Evolutionary conservation across 2,797 vertebrate species (phyloP), one percentile per base, ranked within the genome.

Genomic region (Manis pentadactyla): DNA sequence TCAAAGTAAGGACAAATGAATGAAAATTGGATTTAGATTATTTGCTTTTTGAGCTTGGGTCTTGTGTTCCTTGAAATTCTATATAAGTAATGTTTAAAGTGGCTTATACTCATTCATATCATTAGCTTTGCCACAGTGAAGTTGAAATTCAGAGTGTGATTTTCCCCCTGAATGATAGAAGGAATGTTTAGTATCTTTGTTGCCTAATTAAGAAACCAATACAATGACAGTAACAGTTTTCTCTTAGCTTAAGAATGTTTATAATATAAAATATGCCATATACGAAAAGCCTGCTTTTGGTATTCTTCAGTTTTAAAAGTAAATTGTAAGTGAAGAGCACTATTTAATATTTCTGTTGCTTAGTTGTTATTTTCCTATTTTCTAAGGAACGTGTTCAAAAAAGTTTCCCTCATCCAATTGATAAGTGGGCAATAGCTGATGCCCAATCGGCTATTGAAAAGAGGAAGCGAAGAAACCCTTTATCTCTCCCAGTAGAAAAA

Each of bases 401-500:
- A 98, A 99, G 99, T 97, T 99, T 99, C 57, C 99, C 99, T 97
- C 99, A 99, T 96, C 99, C 99, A 25, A 99, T 99, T 57, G 99
- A 99, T 98, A 99, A 99, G 90, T 99, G 99, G 99, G 99, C 99
- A 29, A 99, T 99, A 89, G 99, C 99, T 59, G 99, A 99, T 78
- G 99, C 99, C 92, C 99, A 99, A 90, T 99, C 99, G 1, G 99
- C 99, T 96, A 99, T 99, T 49, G 99, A 99, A 98, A 99, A 99
- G 98, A 99, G 99, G 97, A 99, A 99, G 97, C 98, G 99, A 98
- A 99, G 99, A 98, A 99, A 99, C 97, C 99, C 99, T 0, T 98
- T 99, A 83, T 99, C 99, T 91, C 99, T 99, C 69, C 99, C 99
- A 2, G 99, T 99, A 85, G 99, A 99, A 97, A 99, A 99, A 98